Percentiles rank a stretch among this genome's conserved stretches.
phyloP scores from a whole-genome alignment of 23 tunicate genomes.

The Oikopleura dioica region DNA sequence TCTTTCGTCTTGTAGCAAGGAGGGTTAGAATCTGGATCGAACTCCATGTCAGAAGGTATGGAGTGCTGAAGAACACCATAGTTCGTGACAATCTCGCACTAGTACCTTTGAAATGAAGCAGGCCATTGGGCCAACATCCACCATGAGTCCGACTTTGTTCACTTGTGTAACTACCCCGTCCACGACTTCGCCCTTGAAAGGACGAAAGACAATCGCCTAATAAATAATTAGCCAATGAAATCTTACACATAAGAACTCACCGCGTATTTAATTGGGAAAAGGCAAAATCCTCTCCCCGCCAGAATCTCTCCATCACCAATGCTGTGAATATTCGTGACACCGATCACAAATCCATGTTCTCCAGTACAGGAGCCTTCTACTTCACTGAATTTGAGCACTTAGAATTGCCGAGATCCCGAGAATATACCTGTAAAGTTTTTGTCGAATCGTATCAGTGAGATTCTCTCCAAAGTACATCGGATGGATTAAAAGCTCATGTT shows the following conservation, averaged over 20 bases:
- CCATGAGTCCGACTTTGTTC: constrained; percentile 55
- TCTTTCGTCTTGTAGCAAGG: constrained; percentile 77
- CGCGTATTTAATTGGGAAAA: constrained; percentile 68
- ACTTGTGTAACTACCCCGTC: constrained; percentile 80
- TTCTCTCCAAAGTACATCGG: constrained; percentile 69
- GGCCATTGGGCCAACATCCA: constrained; percentile 78
- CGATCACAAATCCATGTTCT: constrained; percentile 77
- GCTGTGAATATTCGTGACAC: constrained; percentile 58
- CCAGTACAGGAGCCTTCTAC: constrained; percentile 89
- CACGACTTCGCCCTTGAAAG: constrained; percentile 62
- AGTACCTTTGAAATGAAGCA: constrained; percentile 82
- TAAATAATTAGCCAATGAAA: too few relatives aligned
- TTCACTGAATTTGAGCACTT: too few relatives aligned
- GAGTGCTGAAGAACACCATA: too few relatives aligned
- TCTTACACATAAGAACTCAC: too few relatives aligned
- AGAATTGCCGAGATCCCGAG: too few relatives aligned
- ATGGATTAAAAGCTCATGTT: constrained; percentile 64
- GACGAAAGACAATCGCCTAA: constrained; percentile 73
- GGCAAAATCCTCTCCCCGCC: constrained; percentile 67
- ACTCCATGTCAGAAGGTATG: constrained; percentile 69
- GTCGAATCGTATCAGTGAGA: constrained; percentile 46
- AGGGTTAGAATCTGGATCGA: constrained; percentile 74
- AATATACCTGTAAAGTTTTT: too few relatives aligned
- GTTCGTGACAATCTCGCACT: too few relatives aligned
- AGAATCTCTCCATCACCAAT: constrained; percentile 71